Evolutionary conservation across 2,797 vertebrate genomes (phyloP).

Genomic region (Poecilia gillii): DNA sequence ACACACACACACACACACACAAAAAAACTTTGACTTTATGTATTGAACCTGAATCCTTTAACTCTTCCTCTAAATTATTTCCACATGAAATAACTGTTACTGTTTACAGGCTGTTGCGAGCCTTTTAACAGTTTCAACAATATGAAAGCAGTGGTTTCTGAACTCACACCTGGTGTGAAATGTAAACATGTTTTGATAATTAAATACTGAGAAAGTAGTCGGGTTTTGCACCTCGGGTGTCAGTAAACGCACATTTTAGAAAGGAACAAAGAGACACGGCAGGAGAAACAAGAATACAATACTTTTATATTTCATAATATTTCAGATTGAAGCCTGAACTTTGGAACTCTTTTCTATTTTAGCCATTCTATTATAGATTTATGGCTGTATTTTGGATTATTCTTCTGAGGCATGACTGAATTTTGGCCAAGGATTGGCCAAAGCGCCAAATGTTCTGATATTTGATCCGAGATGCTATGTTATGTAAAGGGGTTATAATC

Average conservation of each 20-base stretch:
- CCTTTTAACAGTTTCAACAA: slow-evolving; percentile 16
- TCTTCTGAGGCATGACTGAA: background rate
- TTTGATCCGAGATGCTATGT: background rate
- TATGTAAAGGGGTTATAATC: background rate
- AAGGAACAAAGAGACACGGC: slow-evolving; percentile 11
- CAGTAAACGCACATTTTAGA: slow-evolving; percentile 47
- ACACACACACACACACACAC: background rate
- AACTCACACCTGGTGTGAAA: slow-evolving; percentile 10
- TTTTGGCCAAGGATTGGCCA: background rate
- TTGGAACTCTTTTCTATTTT: background rate
- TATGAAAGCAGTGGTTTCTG: slow-evolving; percentile 4
- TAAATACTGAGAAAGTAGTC: slow-evolving; percentile 8
- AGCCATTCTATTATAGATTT: background rate
- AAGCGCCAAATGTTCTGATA: background rate
- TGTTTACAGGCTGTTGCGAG: slow-evolving; percentile 25
- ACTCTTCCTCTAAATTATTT: background rate
- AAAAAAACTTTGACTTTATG: background rate
- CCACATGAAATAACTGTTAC: slow-evolving; percentile 7
- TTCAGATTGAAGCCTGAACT: background rate
- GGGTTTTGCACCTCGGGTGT: slow-evolving; percentile 32
- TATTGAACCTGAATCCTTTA: slow-evolving; percentile 24
- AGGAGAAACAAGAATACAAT: slow-evolving; percentile 45
- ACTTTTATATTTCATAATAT: slow-evolving; percentile 3
- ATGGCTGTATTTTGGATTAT: background rate
- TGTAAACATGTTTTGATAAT: slow-evolving; percentile 26